Base-by-base conservation (phyloP, 1,140 invertebrate species). In the Meloidogyne hapla region DNA sequence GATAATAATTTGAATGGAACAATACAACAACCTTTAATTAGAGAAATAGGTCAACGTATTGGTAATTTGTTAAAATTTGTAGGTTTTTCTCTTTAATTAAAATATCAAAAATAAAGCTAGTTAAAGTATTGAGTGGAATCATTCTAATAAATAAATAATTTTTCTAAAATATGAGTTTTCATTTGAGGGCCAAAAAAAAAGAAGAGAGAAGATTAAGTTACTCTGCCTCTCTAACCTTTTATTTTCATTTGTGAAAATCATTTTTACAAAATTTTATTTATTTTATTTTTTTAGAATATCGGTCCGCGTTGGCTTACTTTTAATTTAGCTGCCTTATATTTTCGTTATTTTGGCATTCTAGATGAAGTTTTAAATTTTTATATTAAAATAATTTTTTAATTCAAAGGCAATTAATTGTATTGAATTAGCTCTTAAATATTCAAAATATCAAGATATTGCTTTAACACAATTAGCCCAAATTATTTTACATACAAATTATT, bases 281-380 rank as follows among this genome's bases (percentile, higher is more conserved):
- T 25, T 61, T n/a, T 62, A 75, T 75, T 25, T 0, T 25, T 61
- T n/a, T 62, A 75, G 75, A 28, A 21, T 33, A 76, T 76, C 33
- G 75, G 75, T 15, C 75, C 75, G 0, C 28, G 64, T 56, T 76
- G 75, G 75, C 62, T 76, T 26, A 42, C 68, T 25, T 40, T 73
- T 48, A 76, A 76, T 42, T 70, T 76, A 65, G 75, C 75, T 40
- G 75, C 75, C 21, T 70, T 76, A 45, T 76, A 69, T 63, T 76
- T 69, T 61, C 48, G 75, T 33, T 70, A 56, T 40, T 38, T 76
- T 21, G 75, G 75, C 3, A 61, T 76, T 45, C 65, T 69, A 8
- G 23, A n/a, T 13, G 71, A 73, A 28, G 69, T 70, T 21, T 33
- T n/a, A 25, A 23, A 2, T 23, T 21, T 6, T 12, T 0, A 6